Percentiles rank a stretch among this genome's conserved stretches.
These are phyloP conservation scores for Clarias pachynema DNA, from an alignment of 2,797 vertebrate genomes.

Conservation along the genomic window DNA sequence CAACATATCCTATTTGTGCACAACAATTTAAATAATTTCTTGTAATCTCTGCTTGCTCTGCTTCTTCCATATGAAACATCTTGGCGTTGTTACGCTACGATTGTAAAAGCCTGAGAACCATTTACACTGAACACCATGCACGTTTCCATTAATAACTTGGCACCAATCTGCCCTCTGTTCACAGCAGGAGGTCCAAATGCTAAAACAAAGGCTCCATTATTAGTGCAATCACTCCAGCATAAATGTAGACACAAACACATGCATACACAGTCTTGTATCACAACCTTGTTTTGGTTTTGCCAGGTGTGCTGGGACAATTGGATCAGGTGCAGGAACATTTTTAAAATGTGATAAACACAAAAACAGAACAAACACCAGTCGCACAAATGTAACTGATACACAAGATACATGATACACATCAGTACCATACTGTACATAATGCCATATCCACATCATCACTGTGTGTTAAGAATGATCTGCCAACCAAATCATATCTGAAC, in stretches of 20 bases:
- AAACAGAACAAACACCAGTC: background rate
- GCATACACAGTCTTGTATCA: background rate
- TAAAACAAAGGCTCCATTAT: conserved; percentile 26
- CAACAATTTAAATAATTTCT: background rate
- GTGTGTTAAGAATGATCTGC: no score
- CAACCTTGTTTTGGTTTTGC: background rate
- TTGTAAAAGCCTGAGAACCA: background rate
- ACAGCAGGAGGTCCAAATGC: conserved; percentile 13
- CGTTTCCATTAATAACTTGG: conserved; percentile 18
- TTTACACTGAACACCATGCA: background rate
- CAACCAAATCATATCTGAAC: background rate
- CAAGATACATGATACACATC: background rate
- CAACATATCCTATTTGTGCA: background rate
- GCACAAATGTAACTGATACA: background rate
- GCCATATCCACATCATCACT: no score
- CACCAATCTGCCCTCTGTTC: conserved; percentile 21
- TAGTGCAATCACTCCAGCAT: conserved; percentile 12
- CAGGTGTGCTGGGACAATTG: conserved; percentile 3
- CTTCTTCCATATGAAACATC: background rate
- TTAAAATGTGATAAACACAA: conserved; percentile 3
- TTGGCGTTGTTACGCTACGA: background rate
- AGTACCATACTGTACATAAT: background rate
- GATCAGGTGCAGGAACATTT: conserved; percentile 1
- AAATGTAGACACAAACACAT: conserved; percentile 29
- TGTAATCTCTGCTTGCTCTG: background rate